phyloP scores from a whole-genome alignment of 2,888 invertebrate species.

The Anoncus sp. region DNA sequence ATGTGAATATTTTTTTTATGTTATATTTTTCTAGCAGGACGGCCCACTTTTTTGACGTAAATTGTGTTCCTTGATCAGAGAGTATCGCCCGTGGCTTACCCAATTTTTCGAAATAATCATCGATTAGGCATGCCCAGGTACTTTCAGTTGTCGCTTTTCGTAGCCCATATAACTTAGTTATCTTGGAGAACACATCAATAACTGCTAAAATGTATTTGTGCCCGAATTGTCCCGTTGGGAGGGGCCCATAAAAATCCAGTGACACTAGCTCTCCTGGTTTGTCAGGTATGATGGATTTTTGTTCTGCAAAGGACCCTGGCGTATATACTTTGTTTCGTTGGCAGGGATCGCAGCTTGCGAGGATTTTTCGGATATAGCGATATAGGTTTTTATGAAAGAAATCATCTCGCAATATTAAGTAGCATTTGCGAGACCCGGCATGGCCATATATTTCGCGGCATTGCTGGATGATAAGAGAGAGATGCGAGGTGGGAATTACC shows the following conservation, averaged over 20 bases:
- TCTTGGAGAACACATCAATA: conserved; percentile 24
- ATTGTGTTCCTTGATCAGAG: conserved; percentile 1
- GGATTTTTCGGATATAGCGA: background rate
- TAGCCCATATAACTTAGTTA: background rate
- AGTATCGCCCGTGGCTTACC: conserved; percentile 8
- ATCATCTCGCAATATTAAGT: background rate
- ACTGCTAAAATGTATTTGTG: conserved; percentile 14
- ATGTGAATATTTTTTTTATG: background rate
- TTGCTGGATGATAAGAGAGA: background rate
- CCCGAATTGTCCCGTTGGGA: background rate
- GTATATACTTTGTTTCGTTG: conserved; percentile 19
- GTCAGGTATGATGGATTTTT: background rate
- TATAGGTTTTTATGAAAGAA: conserved; percentile 1
- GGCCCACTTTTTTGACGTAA: background rate
- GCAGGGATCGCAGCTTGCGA: conserved; percentile 3
- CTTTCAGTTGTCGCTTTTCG: background rate
- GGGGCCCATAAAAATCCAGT: conserved; percentile 18
- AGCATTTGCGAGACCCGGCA: conserved; percentile 1
- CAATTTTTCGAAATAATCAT: background rate
- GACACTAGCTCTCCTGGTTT: background rate
- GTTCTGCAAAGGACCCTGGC: background rate
- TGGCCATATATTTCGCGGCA: conserved; percentile 26
- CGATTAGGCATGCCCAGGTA: background rate
- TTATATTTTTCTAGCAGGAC: background rate
- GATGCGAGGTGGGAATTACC: background rate